Base-by-base conservation (phyloP, 2,113 vertebrate species). In the Leptobrachium ailaonicum region DNA sequence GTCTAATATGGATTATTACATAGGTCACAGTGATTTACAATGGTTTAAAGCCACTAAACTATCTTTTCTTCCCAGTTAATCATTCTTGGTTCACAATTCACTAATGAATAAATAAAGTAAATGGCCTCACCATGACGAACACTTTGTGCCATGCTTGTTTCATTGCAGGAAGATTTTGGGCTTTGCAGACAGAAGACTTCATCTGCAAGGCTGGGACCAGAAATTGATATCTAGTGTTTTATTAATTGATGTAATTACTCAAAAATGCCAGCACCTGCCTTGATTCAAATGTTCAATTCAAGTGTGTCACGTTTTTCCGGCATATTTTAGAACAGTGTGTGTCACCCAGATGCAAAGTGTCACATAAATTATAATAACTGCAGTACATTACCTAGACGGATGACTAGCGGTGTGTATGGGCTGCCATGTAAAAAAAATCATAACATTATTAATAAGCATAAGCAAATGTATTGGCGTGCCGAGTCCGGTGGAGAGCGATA, bases 211-310 rank as follows among this genome's bases (percentile, higher is more conserved):
- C 42, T 2, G 41, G 9, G 50, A 63, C 56, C 20, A 13, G 40
- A 64, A 62, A 64, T 71, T 72, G 58, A 64, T 58, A 71, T 53
- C 77, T 68, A 53, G 53, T 71, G 32, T 42, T 44, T 79, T 66
- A 79, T 79, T 77, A 79, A 79, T 79, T 79, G 68, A 64, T 62
- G 77, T 72, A 79, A 79, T 79, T 79, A 79, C 43, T 79, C 77
- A 72, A 12, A 79, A 79, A 72, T 79, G 77, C 77, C 77, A 79
- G 44, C 77, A 79, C 68, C 77, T 79, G 77, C 77, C 69, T 41
- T 41, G 43, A 3, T 12, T 64, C 14, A 42, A 58, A 40, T 63
- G 44, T 70, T 71, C 54, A 47, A 42, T 41, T 32, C 10, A 69
- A 64, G 44, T 2, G 12, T n/a, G 13, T 71, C 68, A 71, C 66